These are phyloP conservation scores for Arenicola marina DNA, from an alignment of 2,888 invertebrate genomes.

Conservation along the genomic window DNA sequence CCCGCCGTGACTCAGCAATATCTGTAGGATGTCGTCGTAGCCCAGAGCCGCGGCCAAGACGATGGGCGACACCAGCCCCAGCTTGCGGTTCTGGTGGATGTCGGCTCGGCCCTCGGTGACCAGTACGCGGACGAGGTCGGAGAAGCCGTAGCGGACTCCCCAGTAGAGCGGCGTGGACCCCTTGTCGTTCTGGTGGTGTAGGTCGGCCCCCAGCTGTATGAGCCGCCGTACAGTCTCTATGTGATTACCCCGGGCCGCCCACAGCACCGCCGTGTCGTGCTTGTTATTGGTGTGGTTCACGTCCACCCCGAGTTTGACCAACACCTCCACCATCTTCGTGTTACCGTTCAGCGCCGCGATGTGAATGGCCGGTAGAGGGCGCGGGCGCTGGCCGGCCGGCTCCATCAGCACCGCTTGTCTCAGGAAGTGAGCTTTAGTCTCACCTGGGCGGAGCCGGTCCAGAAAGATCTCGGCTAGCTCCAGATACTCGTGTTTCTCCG, in stretches of 20 bases:
- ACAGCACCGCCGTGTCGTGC: slow-evolving; percentile 55
- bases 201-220: slow-evolving; percentile 37
- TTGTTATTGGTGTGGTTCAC: slow-evolving; percentile 37
- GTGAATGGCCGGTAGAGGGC: slow-evolving; percentile 34
- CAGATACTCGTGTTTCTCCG: too few species aligned
- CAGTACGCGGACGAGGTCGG: slow-evolving; percentile 43
- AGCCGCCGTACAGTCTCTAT: slow-evolving; percentile 26
- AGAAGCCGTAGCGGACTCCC: slow-evolving; percentile 54
- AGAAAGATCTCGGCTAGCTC: too few species aligned
- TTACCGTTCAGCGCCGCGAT: slow-evolving; percentile 36
- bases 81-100: slow-evolving; percentile 43
- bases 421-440: neutral
- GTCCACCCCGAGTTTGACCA: slow-evolving; percentile 20
- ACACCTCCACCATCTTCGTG: slow-evolving; percentile 27
- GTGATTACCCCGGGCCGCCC: slow-evolving; percentile 55
- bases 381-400: slow-evolving; percentile 51
- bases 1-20: slow-evolving; percentile 42
- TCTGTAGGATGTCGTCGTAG: slow-evolving; percentile 39
- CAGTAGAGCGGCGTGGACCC: slow-evolving; percentile 58
- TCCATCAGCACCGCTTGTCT: slow-evolving; percentile 32
- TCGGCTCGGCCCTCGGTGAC: slow-evolving; percentile 44
- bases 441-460: too few species aligned
- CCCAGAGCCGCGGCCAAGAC: slow-evolving; percentile 55
- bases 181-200: slow-evolving; percentile 51
- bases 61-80: slow-evolving; percentile 54